Evolutionary conservation across 2,888 invertebrate genomes (phyloP), one percentile per base, ranked within the genome.

Genomic region (Tethea ocularis): DNA sequence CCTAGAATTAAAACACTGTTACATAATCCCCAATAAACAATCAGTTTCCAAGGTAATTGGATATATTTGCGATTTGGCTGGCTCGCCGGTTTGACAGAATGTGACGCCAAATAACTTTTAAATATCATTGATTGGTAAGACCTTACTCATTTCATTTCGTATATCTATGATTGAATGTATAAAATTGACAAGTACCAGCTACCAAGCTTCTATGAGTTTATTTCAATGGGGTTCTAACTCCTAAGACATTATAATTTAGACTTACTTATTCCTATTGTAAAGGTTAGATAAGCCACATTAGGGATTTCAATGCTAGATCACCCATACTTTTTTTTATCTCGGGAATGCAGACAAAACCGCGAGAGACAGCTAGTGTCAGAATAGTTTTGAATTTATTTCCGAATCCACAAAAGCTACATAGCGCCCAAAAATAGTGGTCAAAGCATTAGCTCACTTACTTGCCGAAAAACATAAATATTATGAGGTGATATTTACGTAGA

Each of bases 11-110:
- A 41, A 46, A 46, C 17, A 17, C n/a, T 20, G 8, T 46, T 46
- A 46, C 46, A 60, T 61, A 60, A 55, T 55, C 29, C 36, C 70
- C 70, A 69, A 67, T 61, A 68, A 68, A 66, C 65, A 71, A 60
- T 67, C 58, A 57, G 69, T 71, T 72, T 64, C 71, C 72, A 70
- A 64, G 75, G 71, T 68, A 71, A 75, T 70, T 63, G 69, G 63
- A 70, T 69, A 58, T 73, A 77, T 71, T 63, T 71, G 60, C 59
- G 60, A 71, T 71, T 78, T 78, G 79, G 79, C 77, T 59, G 56
- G 24, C n/a, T 67, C 62, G 74, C 75, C 72, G 72, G 62, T 60
- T 59, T 38, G 52, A 24, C 24, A 60, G 7, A 60, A 67, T 66
- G 46, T 10, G 20, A 46, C 46, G 46, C 46, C 46, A 46, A 46